Evolutionary conservation across 2,888 invertebrate genomes (phyloP).

Genomic region (Heteromurus nitidus): DNA sequence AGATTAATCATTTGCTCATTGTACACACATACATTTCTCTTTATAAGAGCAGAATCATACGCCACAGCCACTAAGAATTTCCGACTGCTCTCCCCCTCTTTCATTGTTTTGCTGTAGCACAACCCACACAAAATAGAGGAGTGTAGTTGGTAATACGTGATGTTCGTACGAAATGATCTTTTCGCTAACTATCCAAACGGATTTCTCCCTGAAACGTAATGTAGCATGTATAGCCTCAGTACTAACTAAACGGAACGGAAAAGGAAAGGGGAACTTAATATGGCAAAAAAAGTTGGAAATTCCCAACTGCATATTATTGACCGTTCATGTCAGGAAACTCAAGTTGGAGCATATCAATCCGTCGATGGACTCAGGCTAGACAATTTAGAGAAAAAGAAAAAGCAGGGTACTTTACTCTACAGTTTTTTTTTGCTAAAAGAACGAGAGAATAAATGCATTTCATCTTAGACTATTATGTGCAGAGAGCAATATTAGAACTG

Average conservation of each 20-base stretch:
- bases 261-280: background rate
- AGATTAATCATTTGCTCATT: too few species aligned
- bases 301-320: constrained; percentile 14
- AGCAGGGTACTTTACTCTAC: too few species aligned
- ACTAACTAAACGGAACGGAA: background rate
- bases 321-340: constrained; percentile 1
- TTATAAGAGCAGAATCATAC: too few species aligned
- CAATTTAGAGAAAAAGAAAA: too few species aligned
- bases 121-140: too few species aligned
- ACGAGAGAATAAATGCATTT: background rate
- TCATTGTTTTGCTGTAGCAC: too few species aligned
- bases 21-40: too few species aligned
- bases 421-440: background rate
- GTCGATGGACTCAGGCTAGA: background rate
- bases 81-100: too few species aligned
- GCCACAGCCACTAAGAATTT: too few species aligned
- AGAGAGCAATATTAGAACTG: background rate
- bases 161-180: too few species aligned
- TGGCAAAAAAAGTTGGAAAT: background rate
- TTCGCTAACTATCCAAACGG: background rate
- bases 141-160: too few species aligned
- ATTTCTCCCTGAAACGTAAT: background rate
- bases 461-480: background rate
- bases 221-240: background rate
- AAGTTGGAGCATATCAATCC: background rate